These are phyloP conservation scores for Embiotoca jacksoni DNA, from an alignment of 2,113 vertebrate genomes.

Conservation along the genomic window DNA sequence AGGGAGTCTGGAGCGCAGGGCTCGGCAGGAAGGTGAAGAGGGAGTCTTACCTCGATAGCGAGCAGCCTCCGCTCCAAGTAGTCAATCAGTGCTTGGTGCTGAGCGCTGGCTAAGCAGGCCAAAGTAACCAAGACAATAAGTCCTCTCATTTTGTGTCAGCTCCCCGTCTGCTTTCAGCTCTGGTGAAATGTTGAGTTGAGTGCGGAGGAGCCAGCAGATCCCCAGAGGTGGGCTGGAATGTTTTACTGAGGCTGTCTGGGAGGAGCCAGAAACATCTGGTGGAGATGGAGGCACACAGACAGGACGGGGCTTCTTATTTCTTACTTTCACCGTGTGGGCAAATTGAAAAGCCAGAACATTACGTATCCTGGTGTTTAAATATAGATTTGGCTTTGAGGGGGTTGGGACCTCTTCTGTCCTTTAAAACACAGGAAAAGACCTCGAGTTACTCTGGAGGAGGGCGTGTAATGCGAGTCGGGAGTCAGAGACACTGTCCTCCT, in stretches of 20 bases:
- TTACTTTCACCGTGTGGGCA: constrained; percentile 4
- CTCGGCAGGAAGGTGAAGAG: constrained; percentile 60
- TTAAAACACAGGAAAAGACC: neutral
- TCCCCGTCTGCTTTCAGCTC: constrained; percentile 28
- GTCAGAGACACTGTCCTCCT: constrained; percentile 2
- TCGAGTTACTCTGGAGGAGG: neutral
- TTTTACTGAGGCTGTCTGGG: constrained; percentile 72
- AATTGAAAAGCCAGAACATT: neutral
- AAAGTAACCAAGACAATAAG: constrained; percentile 75
- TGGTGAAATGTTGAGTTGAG: constrained; percentile 44
- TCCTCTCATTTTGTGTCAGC: constrained; percentile 75
- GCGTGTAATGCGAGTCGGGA: constrained; percentile 14
- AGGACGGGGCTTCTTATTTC: constrained; percentile 21
- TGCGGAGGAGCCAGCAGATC: constrained; percentile 67
- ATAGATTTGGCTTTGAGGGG: neutral
- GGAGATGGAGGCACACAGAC: constrained; percentile 50
- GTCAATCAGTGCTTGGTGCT: constrained; percentile 86
- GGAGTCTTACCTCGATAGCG: constrained; percentile 85
- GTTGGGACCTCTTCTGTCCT: neutral
- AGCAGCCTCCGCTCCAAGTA: constrained; percentile 85
- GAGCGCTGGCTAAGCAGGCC: constrained; percentile 74
- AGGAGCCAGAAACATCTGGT: constrained; percentile 78
- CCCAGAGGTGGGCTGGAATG: constrained; percentile 82
- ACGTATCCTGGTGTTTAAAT: neutral
- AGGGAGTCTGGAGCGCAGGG: constrained; percentile 67